Evolutionary conservation across 2,113 vertebrate genomes (phyloP), one percentile per base, ranked within the genome.

Genomic region (Lagopus muta): DNA sequence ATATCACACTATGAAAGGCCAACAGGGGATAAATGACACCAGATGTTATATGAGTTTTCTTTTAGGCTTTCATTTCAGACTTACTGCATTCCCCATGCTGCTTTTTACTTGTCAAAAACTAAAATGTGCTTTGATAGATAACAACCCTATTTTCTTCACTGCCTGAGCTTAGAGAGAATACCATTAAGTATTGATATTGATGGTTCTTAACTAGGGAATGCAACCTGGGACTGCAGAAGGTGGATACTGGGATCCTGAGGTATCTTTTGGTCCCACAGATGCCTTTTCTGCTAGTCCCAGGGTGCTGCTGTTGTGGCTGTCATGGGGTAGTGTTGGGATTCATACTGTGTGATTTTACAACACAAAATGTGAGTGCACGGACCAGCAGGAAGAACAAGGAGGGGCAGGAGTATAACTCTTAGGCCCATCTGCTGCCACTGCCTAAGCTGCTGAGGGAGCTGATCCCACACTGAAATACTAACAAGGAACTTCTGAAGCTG

Each of bases 111-210:
- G 98, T 98, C 98, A 98, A 96, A 98, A 98, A 97, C 93, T 97
- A 97, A 98, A 98, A 98, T 98, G 98, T 98, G 98, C 98, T 98
- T 98, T 98, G 98, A 98, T 98, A 98, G 98, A 98, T 98, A 98
- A 98, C 97, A 98, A 98, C 96, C 97, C 97, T 98, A 97, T 98
- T 98, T 98, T 97, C 97, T 96, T 97, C 97, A 89, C 97, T 97
- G 97, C 94, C 97, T 98, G 97, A 97, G 97, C 97, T 97, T 95
- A 97, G 97, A 98, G 98, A 98, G 98, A 98, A 98, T 97, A 97
- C 97, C 93, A 97, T 98, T 98, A 98, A 97, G 97, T 98, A 97
- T 98, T 98, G 97, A 97, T 98, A 98, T 98, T 97, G 97, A 98
- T 97, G 97, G 96, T 97, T 93, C 97, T 97, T 98, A 97, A 97